Base-by-base conservation (phyloP, 92 coral and sea anemone species). In the Paramuricea clavata region DNA sequence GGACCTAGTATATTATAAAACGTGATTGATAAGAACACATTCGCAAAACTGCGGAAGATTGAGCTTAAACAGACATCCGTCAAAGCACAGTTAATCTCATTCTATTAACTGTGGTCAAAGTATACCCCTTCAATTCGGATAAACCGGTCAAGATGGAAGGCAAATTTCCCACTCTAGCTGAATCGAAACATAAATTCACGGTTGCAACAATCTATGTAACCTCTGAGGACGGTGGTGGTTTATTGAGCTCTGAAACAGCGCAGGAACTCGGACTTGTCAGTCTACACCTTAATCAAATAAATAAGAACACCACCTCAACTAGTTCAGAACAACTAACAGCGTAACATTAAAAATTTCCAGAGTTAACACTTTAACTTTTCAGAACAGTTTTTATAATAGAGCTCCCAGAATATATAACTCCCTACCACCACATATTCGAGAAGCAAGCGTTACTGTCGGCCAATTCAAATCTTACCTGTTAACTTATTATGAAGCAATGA, bases 101-200 rank as follows among this genome's bases (percentile, higher is more conserved):
- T n/a, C n/a, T n/a, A n/a, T n/a, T n/a, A n/a, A n/a, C n/a, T n/a
- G n/a, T n/a, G n/a, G n/a, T n/a, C n/a, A n/a, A n/a, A n/a, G n/a
- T n/a, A 74, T 74, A 74, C 50, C 67, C 68, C 25, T 77, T 77
- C 43, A 77, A 77, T 77, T 77, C 82, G 10, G n/a, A 16, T 13
- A 77, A 59, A 77, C 82, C 69, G 5, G 82, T 77, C 43, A 49
- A 77, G 34, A 50, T 77, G 82, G 82, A 50, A 50, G 82, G 82
- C 6, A 77, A 77, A 54, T 77, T 77, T 31, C 82, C 41, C 10
- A 36, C 23, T 50, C 25, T 49, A 77, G 67, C 61, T 12, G 82
- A 49, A 31, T 77, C 82, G 35, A 75, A 77, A 49, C 68, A 50
- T 30, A 77, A 49, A 31, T 49, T 77, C 47, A 50, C 68, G 25